Evolutionary conservation across 92 coral and sea anemone species (phyloP).

Genomic region (Pocillopora grandis): DNA sequence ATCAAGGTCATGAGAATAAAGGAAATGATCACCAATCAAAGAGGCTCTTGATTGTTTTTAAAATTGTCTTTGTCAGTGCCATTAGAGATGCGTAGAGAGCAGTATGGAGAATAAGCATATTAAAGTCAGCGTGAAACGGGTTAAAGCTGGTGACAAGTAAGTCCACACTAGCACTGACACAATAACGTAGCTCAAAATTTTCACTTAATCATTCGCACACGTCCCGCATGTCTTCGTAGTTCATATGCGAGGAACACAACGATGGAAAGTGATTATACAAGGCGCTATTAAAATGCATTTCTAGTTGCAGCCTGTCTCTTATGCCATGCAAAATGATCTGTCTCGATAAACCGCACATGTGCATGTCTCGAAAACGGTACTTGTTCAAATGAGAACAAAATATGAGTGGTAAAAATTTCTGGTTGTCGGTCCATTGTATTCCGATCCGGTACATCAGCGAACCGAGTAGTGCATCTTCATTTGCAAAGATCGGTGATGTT

Average conservation of each 20-base stretch:
- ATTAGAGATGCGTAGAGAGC: too few species aligned
- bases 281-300: constrained; percentile 44
- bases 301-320: constrained; percentile 17
- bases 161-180: too few species aligned
- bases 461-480: constrained; percentile 50
- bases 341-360: constrained; percentile 31
- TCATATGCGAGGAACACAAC: not conserved
- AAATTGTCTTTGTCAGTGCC: too few species aligned
- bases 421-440: constrained; percentile 22
- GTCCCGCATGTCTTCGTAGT: constrained; percentile 10
- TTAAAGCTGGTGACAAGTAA: too few species aligned
- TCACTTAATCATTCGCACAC: not conserved
- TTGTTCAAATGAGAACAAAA: not conserved
- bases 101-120: too few species aligned
- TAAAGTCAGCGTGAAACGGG: too few species aligned
- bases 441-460: constrained; percentile 30
- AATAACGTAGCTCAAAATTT: not conserved
- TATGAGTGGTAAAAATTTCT: constrained; percentile 38
- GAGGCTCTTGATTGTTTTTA: too few species aligned
- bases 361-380: constrained; percentile 4
- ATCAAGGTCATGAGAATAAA: too few species aligned
- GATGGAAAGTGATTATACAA: not conserved
- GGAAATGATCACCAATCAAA: too few species aligned
- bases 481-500: constrained; percentile 29
- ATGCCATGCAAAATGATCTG: constrained; percentile 45